Percentiles rank a stretch among this genome's conserved stretches.
Conservation (phyloP, 2,888 invertebrate genomes). For the Bedellia somnulentella region DNA sequence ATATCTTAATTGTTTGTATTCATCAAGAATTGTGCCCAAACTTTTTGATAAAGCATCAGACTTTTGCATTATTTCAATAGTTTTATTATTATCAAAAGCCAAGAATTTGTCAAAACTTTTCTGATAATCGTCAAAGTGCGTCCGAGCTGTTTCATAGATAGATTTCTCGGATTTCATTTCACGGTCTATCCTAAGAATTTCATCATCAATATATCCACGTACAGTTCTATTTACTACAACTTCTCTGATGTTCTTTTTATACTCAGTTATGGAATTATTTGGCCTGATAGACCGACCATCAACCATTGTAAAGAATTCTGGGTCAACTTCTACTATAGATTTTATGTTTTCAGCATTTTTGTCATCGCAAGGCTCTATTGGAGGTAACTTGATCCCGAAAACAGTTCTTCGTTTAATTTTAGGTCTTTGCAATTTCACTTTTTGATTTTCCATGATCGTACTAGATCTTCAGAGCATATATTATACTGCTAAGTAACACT, state of each 20-base stretch:
- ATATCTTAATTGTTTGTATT: slow-evolving; percentile 35
- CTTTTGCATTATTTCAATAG: slow-evolving; percentile 44
- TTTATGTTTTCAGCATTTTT: slow-evolving; percentile 21
- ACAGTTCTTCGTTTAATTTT: slow-evolving; percentile 18
- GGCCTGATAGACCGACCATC: slow-evolving; percentile 62
- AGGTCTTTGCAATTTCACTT: neutral
- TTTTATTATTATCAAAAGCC: slow-evolving; percentile 46
- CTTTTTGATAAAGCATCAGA: slow-evolving; percentile 41
- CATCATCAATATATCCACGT: slow-evolving; percentile 36
- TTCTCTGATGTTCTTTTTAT: slow-evolving; percentile 53
- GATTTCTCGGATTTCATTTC: slow-evolving; percentile 38
- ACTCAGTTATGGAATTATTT: slow-evolving; percentile 53
- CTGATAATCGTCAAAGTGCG: slow-evolving; percentile 41
- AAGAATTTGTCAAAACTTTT: slow-evolving; percentile 49
- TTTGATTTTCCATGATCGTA: neutral
- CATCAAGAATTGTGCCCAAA: slow-evolving; percentile 33
- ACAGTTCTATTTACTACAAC: slow-evolving; percentile 36
- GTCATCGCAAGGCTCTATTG: slow-evolving; percentile 24
- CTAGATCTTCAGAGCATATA: too few relatives aligned
- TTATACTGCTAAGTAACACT: too few relatives aligned
- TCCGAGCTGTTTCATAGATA: slow-evolving; percentile 31
- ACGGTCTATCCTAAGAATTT: slow-evolving; percentile 39
- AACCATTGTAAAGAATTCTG: slow-evolving; percentile 63
- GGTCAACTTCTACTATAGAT: slow-evolving; percentile 65
- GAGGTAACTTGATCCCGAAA: slow-evolving; percentile 36